Base-by-base conservation (phyloP, 2,113 vertebrate genomes). In the Ophthalmolycus amberensis region DNA sequence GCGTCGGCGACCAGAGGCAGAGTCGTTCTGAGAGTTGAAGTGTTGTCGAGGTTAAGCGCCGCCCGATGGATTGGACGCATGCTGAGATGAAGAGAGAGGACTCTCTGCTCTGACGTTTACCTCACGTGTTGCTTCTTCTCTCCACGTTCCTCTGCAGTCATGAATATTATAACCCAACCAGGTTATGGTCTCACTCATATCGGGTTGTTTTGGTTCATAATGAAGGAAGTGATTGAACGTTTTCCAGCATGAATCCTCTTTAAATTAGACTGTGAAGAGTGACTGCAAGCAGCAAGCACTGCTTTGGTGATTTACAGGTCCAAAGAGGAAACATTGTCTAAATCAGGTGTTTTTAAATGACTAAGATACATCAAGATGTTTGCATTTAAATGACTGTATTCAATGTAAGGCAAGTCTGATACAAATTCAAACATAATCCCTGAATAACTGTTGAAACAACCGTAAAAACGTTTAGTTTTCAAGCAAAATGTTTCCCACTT, bases 21-120 rank as follows among this genome's bases (percentile, higher is more conserved):
- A 65, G 56, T 0, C n/a, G 14, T 62, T 72, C 25, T 54, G 34
- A 48, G 50, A 68, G 54, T 62, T 68, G n/a, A 72, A 65, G 46
- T 27, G 46, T 65, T 72, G 25, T 48, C 2, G 46, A 54, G 37
- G 5, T 56, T 2, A 20, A 44, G 37, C 1, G 11, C 16, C 22
- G 54, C 29, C 0, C 3, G 12, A 20, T 37, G 27, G 54, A 46
- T 25, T 4, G 10, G 44, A n/a, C 9, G 56, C 32, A 64, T 42
- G 68, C 18, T 64, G 59, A 25, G n/a, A 64, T 54, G 46, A 54
- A 27, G 66, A 54, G 46, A 50, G 46, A 50, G 6, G 20, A 34
- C 27, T 16, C n/a, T 16, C 11, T 67, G 29, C 37, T 25, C 32
- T 38, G 25, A 60, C 16, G n/a, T 42, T 59, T 16, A 14, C 5